Percentiles rank a stretch among this genome's conserved stretches.
phyloP scores from a whole-genome alignment of 2,797 vertebrate genomes.

The Pipistrellus pipistrellus region DNA sequence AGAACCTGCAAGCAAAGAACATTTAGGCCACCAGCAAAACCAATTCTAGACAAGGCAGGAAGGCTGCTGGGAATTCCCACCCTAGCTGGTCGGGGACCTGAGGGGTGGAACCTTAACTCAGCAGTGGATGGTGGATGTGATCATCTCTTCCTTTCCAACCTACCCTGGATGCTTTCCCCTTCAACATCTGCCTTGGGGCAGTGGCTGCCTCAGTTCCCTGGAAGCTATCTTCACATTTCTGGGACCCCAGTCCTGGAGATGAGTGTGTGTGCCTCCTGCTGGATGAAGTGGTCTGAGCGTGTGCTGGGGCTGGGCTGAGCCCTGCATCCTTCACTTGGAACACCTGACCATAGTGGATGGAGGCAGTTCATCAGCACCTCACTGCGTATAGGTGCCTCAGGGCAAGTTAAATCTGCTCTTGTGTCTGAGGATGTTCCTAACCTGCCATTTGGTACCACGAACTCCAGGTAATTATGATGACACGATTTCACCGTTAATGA shows the following conservation, averaged over 20 bases:
- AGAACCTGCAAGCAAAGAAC: not conserved
- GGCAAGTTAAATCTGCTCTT: not conserved
- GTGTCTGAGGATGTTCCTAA: not conserved
- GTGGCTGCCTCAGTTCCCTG: not conserved
- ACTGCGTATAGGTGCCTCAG: not conserved
- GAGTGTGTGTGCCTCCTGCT: not conserved
- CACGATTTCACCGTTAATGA: slow-evolving; percentile 1
- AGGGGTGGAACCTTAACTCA: not conserved
- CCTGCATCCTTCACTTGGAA: no score
- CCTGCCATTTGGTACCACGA: not conserved
- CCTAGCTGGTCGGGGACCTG: not conserved
- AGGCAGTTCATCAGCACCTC: not conserved
- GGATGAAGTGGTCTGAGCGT: not conserved
- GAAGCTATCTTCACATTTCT: not conserved
- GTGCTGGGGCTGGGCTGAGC: not conserved
- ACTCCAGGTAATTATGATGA: slow-evolving; percentile 14
- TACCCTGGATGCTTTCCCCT: not conserved
- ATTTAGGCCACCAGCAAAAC: not conserved
- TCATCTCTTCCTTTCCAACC: not conserved
- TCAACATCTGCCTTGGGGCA: not conserved
- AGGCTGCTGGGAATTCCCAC: not conserved
- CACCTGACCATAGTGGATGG: rapidly evolving
- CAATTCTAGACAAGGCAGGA: not conserved
- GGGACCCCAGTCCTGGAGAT: not conserved
- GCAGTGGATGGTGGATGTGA: not conserved